These are phyloP conservation scores for Sympetrum striolatum DNA, from an alignment of 2,888 invertebrate genomes.

Conservation along the genomic window DNA sequence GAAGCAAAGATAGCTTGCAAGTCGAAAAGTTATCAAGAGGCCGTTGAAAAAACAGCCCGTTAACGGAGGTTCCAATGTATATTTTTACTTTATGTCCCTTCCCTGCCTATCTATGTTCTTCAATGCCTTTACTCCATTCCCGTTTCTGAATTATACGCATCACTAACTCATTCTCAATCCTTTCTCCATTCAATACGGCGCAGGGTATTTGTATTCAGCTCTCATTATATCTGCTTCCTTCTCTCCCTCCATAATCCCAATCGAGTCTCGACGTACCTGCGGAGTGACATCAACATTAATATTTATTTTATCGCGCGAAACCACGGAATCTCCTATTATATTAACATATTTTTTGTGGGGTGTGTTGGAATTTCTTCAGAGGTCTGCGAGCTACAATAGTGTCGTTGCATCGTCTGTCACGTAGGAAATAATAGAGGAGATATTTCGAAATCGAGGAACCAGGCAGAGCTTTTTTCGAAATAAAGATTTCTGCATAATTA, in stretches of 20 bases:
- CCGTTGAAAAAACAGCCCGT: no score
- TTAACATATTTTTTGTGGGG: background rate
- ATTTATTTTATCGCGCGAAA: background rate
- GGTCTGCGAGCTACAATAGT: background rate
- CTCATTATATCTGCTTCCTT: slow-evolving; percentile 39
- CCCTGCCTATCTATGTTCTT: background rate
- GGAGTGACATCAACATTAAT: background rate
- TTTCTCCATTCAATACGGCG: slow-evolving; percentile 10
- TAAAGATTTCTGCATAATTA: background rate
- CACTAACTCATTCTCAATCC: slow-evolving; percentile 5
- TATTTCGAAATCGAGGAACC: background rate
- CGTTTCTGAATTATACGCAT: background rate
- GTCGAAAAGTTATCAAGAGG: no score
- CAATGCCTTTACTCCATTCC: background rate
- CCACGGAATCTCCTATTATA: background rate
- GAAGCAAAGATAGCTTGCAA: no score
- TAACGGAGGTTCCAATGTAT: no score
- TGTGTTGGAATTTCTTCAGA: background rate
- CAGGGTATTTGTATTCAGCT: slow-evolving; percentile 14
- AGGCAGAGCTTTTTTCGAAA: background rate
- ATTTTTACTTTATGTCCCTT: no score
- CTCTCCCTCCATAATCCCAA: background rate
- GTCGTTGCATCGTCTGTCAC: background rate
- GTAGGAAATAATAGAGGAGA: background rate
- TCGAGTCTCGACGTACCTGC: background rate